These are phyloP conservation scores for Acleris literana DNA, from an alignment of 2,888 invertebrate genomes.

Conservation along the genomic window DNA sequence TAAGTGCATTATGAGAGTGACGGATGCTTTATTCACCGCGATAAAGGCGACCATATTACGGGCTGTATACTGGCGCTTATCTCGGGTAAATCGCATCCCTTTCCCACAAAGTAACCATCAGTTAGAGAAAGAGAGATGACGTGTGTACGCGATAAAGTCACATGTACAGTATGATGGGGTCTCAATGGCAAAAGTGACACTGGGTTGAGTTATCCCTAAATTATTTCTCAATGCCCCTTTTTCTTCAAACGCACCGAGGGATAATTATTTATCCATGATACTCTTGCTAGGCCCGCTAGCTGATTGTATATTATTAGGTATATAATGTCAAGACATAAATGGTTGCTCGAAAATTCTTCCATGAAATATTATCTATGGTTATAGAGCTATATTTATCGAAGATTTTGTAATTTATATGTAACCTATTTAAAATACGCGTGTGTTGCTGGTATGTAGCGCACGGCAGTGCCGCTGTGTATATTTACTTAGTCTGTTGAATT, in stretches of 20 bases:
- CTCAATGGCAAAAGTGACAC: not conserved
- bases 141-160: too few relatives aligned
- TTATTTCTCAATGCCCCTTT: not conserved
- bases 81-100: too few relatives aligned
- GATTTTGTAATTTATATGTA: constrained; percentile 21
- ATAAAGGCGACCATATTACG: too few relatives aligned
- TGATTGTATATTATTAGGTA: constrained; percentile 1
- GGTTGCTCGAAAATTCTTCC: constrained; percentile 38
- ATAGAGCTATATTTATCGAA: constrained; percentile 30
- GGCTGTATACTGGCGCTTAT: too few relatives aligned
- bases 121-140: too few relatives aligned
- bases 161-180: not conserved
- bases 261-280: not conserved
- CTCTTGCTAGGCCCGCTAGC: not conserved
- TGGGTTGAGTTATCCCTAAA: too few relatives aligned
- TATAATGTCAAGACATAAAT: constrained; percentile 31
- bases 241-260: not conserved
- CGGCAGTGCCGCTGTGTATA: not conserved
- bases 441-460: not conserved
- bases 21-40: too few relatives aligned
- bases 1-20: too few relatives aligned
- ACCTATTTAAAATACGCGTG: not conserved
- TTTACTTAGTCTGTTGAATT: constrained; percentile 1
- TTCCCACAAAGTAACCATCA: too few relatives aligned
- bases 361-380: constrained; percentile 27